These are phyloP conservation scores for Thyatira batis DNA, from an alignment of 2,888 invertebrate species.

Conservation along the genomic window DNA sequence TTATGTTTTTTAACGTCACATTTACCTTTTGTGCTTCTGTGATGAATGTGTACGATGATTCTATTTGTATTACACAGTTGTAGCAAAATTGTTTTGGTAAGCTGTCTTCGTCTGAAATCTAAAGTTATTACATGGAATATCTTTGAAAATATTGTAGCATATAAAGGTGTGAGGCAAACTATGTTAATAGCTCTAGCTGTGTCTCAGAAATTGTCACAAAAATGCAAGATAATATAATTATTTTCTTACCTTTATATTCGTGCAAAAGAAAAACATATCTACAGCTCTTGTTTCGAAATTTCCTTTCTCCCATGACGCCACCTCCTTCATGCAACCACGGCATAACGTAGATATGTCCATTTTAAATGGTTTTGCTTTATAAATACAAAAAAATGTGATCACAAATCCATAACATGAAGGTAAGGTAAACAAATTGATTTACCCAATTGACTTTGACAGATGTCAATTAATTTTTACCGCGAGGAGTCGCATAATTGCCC, in stretches of 20 bases:
- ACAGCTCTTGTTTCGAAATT: constrained; percentile 50
- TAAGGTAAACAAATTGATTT: too few species aligned
- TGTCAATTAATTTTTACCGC: too few species aligned
- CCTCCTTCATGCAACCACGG: constrained; percentile 71
- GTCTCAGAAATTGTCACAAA: too few species aligned
- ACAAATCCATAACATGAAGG: background rate
- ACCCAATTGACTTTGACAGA: too few species aligned
- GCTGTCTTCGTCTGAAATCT: constrained; percentile 64
- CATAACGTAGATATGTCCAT: constrained; percentile 63
- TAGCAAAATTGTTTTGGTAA: constrained; percentile 79
- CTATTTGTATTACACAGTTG: constrained; percentile 72
- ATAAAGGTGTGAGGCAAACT: too few species aligned
- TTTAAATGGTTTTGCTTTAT: constrained; percentile 13
- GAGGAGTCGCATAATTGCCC: too few species aligned
- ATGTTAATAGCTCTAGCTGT: too few species aligned
- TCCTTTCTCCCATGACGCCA: constrained; percentile 61
- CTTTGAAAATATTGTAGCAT: too few species aligned
- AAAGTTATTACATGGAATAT: constrained; percentile 16
- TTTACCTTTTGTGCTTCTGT: constrained; percentile 67
- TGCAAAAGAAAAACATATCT: constrained; percentile 70
- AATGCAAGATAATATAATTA: background rate
- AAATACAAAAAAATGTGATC: too few species aligned
- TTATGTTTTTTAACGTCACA: constrained; percentile 57
- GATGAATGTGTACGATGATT: constrained; percentile 74
- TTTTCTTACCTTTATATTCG: constrained; percentile 56